phyloP scores from a whole-genome alignment of 1,140 invertebrate genomes.

The Drosophila sechellia region DNA sequence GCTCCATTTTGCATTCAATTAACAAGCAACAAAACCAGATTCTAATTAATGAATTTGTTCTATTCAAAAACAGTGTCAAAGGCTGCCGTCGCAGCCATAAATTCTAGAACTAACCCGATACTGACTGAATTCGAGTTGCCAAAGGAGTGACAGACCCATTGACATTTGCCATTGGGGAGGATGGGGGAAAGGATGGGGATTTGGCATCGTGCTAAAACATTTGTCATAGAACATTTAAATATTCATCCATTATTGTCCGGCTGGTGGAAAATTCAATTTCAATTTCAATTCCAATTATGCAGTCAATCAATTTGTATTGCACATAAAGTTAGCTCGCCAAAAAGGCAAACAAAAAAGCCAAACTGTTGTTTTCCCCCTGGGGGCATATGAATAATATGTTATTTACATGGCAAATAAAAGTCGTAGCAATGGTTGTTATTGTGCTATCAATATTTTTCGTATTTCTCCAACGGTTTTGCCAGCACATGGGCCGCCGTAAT shows the following conservation, averaged over 20 bases:
- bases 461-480: slow-evolving; percentile 42
- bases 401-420: slow-evolving; percentile 52
- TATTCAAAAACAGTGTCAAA: slow-evolving; percentile 35
- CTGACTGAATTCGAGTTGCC: slow-evolving; percentile 13
- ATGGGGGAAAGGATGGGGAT: background rate
- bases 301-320: slow-evolving; percentile 49
- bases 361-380: slow-evolving; percentile 29
- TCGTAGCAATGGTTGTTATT: slow-evolving; percentile 11
- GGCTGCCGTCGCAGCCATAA: slow-evolving; percentile 18
- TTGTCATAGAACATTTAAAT: slow-evolving; percentile 60
- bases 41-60: slow-evolving; percentile 40
- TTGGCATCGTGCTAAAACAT: slow-evolving; percentile 53
- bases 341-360: slow-evolving; percentile 28
- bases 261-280: slow-evolving; percentile 35
- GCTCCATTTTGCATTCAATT: slow-evolving; percentile 23
- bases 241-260: slow-evolving; percentile 50
- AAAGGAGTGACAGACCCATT: slow-evolving; percentile 57
- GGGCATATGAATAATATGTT: slow-evolving; percentile 54
- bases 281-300: slow-evolving; percentile 38
- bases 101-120: slow-evolving; percentile 19
- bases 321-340: slow-evolving; percentile 21
- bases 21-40: slow-evolving; percentile 23
- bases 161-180: slow-evolving; percentile 50
- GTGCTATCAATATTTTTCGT: slow-evolving; percentile 56
- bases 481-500: slow-evolving; percentile 38